Conservation (phyloP, 1,140 invertebrate species). For the Cepaea nemoralis region DNA sequence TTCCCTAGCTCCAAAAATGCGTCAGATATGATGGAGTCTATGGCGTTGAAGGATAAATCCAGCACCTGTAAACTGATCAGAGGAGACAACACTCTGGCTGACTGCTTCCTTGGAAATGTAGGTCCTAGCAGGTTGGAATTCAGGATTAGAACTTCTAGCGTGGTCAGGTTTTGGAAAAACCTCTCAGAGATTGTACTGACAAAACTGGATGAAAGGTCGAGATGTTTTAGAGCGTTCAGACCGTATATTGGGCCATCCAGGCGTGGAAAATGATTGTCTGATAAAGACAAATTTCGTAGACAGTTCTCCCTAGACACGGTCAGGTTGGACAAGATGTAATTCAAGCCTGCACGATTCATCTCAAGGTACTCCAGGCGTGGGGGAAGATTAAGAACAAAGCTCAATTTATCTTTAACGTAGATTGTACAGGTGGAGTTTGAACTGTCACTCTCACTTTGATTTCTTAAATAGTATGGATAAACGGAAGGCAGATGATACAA, state of each 20-base stretch:
- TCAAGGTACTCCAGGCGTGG: constrained; percentile 32
- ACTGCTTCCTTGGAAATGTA: not conserved
- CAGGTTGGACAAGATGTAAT: constrained; percentile 17
- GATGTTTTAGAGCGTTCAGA: constrained; percentile 4
- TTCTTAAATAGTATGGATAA: too few species aligned
- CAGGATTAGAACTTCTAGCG: constrained; percentile 14
- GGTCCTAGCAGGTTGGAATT: constrained; percentile 34
- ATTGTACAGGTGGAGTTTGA: too few species aligned
- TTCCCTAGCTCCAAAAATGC: constrained; percentile 33
- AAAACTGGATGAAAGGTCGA: constrained; percentile 36
- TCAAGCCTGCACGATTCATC: constrained; percentile 32
- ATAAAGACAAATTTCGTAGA: not conserved
- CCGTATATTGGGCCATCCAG: constrained; percentile 43
- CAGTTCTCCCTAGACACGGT: constrained; percentile 17
- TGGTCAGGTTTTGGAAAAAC: constrained; percentile 41
- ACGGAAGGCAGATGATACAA: too few species aligned
- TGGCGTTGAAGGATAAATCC: constrained; percentile 47
- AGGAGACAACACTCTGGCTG: constrained; percentile 8
- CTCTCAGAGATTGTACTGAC: constrained; percentile 21
- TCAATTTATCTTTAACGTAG: too few species aligned
- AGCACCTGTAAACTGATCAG: constrained; percentile 37
- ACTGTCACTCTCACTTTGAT: too few species aligned
- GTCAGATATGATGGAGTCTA: constrained; percentile 23
- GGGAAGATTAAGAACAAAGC: constrained; percentile 34
- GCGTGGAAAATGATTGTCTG: constrained; percentile 31